Conservation (phyloP, 2,888 invertebrate species). For the Pristionchus maxplancki region DNA sequence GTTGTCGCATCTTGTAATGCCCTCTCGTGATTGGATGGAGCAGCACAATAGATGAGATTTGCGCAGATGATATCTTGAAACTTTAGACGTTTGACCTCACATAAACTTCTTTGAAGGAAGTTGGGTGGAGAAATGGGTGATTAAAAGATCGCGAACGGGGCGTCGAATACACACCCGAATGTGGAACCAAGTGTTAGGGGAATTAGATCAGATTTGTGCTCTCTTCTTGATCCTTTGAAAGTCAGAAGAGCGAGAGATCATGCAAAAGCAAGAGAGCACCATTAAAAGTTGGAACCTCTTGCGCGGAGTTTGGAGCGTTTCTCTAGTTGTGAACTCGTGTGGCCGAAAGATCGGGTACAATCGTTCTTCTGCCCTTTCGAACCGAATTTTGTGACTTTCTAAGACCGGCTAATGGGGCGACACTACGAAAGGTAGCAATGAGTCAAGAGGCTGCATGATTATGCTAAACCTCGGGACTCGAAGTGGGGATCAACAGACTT, state of each 20-base stretch:
- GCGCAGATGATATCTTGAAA: not conserved
- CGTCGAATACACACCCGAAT: not conserved
- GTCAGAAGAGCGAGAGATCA: not conserved
- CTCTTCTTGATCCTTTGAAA: not conserved
- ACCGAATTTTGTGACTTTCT: not conserved
- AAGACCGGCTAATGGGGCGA: not conserved
- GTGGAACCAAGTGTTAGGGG: not conserved
- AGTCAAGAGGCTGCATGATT: not conserved
- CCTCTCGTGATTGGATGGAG: not conserved
- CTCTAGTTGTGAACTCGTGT: slow-evolving; percentile 21
- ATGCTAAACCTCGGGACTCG: not conserved
- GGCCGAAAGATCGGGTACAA: slow-evolving; percentile 30
- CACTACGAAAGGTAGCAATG: slow-evolving; percentile 17
- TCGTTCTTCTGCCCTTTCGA: not conserved
- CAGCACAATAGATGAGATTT: slow-evolving; percentile 7
- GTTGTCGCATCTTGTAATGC: slow-evolving; percentile 23
- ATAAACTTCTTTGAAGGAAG: not conserved
- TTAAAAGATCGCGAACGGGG: not conserved
- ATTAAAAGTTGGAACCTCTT: not conserved
- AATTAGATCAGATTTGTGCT: not conserved
- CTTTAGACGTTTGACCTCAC: slow-evolving; percentile 35
- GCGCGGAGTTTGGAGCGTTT: not conserved
- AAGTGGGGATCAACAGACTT: not conserved
- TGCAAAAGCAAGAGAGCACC: not conserved
- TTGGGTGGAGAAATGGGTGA: not conserved